phyloP scores from a whole-genome alignment of 2,797 vertebrate genomes.

The Bucorvus abyssinicus region DNA sequence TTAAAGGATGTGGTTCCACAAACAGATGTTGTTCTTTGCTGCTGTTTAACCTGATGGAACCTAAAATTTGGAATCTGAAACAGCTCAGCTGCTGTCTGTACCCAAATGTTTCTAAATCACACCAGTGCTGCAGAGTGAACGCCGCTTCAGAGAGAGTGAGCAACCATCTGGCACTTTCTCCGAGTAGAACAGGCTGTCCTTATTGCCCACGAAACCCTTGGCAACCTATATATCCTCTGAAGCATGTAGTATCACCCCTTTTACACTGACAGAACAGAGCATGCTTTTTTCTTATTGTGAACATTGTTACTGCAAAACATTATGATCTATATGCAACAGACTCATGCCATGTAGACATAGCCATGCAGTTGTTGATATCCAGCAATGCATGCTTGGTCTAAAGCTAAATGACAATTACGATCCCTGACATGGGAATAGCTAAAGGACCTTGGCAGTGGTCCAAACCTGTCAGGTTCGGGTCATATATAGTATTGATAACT shows the following conservation, averaged over 20 bases:
- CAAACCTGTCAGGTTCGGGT: background rate
- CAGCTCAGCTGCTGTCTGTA: background rate
- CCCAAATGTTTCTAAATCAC: background rate
- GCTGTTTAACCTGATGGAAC: background rate
- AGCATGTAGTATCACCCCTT: too few relatives aligned
- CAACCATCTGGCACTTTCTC: background rate
- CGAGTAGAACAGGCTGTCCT: background rate
- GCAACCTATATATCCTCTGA: background rate
- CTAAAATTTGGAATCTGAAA: background rate
- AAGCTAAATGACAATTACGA: background rate
- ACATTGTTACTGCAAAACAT: background rate
- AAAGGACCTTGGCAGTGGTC: background rate
- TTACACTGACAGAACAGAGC: background rate
- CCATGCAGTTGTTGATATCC: background rate
- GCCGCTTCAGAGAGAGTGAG: background rate
- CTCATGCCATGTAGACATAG: background rate
- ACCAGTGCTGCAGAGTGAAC: background rate
- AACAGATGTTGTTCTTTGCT: rapidly evolving
- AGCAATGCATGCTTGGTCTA: background rate
- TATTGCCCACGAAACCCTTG: background rate
- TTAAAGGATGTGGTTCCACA: background rate
- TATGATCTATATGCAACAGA: background rate
- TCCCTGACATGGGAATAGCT: background rate
- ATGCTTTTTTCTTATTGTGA: background rate
- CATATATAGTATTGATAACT: background rate